Evolutionary conservation across 2,888 invertebrate species (phyloP), one percentile per base, ranked within the genome.

Genomic region (Drosophila falleni): DNA sequence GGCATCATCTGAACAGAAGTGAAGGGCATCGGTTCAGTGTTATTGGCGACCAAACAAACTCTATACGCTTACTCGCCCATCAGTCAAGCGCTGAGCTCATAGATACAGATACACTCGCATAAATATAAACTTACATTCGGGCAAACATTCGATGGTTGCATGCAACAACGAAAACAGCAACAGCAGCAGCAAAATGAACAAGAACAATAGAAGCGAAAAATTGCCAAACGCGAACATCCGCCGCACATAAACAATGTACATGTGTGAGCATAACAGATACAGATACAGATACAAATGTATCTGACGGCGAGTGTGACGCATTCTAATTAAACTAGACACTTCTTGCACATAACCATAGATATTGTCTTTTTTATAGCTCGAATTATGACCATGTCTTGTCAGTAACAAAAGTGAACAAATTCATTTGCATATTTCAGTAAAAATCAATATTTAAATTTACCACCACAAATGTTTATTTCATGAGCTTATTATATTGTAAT

Each of bases 131-230:
- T 83, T 72, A 66, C 68, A 59, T 65, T 37, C n/a, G 0, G n/a
- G 35, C 35, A 37, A 37, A 37, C 37, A 37, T 37, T 82, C 88
- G 84, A 83, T 86, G 61, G 71, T 71, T 74, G 83, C 82, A 60
- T 64, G 58, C 68, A 80, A 47, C 76, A 61, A 16, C 62, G 16
- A 23, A 23, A 23, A 23, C 23, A 23, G 4, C 23, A 23, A 23
- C 23, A 23, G 4, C 23, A 23, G 3, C 23, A 23, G 23, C 23
- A 16, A 51, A 49, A 33, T 54, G 19, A 51, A 37, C 63, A 75
- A 54, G 54, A 67, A 41, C 63, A 68, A 66, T 19, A 42, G 49
- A 26, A 55, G 41, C 64, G 67, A 80, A 65, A 81, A 77, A 71
- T 77, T 82, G 69, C 62, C 79, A 66, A 80, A 77, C 33, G 49